Evolutionary conservation across 2,113 vertebrate species (phyloP).

Genomic region (Pachycephala philippinensis): DNA sequence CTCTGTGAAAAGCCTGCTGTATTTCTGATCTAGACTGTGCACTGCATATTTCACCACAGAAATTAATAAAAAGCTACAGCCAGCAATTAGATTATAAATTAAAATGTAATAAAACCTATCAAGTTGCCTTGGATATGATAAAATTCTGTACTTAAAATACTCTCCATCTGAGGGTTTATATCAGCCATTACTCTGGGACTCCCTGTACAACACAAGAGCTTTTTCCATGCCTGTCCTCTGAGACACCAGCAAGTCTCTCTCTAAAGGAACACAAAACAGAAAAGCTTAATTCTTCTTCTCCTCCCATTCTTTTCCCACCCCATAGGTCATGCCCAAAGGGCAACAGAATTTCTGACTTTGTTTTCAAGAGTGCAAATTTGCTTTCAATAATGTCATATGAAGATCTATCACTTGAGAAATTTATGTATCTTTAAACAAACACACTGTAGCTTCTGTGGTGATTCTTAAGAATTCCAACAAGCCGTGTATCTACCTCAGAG

Average conservation of each 20-base stretch:
- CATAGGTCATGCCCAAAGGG: not conserved
- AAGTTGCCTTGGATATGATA: not conserved
- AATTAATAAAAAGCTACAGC: not conserved
- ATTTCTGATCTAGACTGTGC: not conserved
- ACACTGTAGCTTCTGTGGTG: not conserved
- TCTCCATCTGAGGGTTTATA: not conserved
- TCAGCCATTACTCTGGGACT: not conserved
- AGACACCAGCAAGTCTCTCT: not conserved
- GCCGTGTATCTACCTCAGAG: not conserved
- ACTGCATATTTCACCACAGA: not conserved
- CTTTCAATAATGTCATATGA: not conserved
- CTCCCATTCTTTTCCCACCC: not conserved
- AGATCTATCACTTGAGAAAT: not conserved
- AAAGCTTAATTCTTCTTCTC: not conserved
- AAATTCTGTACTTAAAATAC: not conserved
- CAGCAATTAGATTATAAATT: not conserved
- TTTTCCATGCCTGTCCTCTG: not conserved
- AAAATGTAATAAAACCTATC: not conserved
- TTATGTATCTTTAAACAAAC: not conserved
- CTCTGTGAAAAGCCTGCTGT: not conserved
- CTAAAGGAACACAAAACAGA: not conserved
- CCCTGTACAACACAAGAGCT: not conserved
- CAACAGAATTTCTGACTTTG: not conserved
- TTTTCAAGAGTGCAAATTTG: not conserved
- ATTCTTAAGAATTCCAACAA: not conserved